Percentiles rank a stretch among this genome's conserved stretches.
phyloP scores from a whole-genome alignment of 2,888 invertebrate species.

The Kuschelorhynchus macadamiae region DNA sequence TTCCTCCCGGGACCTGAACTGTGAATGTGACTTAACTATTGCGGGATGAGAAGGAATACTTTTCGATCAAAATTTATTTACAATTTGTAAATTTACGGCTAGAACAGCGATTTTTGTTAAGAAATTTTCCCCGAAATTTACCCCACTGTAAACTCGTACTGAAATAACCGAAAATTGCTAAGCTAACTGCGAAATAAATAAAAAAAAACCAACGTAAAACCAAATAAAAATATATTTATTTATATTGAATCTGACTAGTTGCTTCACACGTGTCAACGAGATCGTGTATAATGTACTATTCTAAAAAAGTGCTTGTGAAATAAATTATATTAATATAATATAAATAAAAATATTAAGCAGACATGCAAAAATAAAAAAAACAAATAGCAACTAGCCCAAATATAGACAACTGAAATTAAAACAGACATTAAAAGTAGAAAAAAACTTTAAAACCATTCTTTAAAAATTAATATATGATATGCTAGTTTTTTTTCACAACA shows the following conservation, averaged over 20 bases:
- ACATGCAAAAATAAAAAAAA: slow-evolving; percentile 54
- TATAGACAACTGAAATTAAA: slow-evolving; percentile 35
- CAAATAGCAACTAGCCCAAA: slow-evolving; percentile 60
- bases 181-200: slow-evolving; percentile 52
- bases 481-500: too few relatives aligned
- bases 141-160: slow-evolving; percentile 61
- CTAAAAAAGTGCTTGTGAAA: slow-evolving; percentile 63
- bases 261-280: slow-evolving; percentile 68
- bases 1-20: slow-evolving; percentile 61
- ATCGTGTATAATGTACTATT: slow-evolving; percentile 64
- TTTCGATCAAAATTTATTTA: slow-evolving; percentile 48
- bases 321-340: slow-evolving; percentile 58
- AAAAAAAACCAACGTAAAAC: slow-evolving; percentile 59
- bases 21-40: slow-evolving; percentile 61
- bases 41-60: slow-evolving; percentile 67
- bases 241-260: slow-evolving; percentile 68
- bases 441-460: slow-evolving; percentile 3
- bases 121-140: slow-evolving; percentile 46
- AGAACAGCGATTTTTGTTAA: slow-evolving; percentile 32
- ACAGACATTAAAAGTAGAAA: slow-evolving; percentile 21
- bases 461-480: not conserved
- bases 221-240: slow-evolving; percentile 63
- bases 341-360: slow-evolving; percentile 57
- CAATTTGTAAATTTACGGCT: slow-evolving; percentile 43
- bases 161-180: slow-evolving; percentile 45